Base-by-base conservation (phyloP, 1,140 invertebrate species). In the Batillaria attramentaria region DNA sequence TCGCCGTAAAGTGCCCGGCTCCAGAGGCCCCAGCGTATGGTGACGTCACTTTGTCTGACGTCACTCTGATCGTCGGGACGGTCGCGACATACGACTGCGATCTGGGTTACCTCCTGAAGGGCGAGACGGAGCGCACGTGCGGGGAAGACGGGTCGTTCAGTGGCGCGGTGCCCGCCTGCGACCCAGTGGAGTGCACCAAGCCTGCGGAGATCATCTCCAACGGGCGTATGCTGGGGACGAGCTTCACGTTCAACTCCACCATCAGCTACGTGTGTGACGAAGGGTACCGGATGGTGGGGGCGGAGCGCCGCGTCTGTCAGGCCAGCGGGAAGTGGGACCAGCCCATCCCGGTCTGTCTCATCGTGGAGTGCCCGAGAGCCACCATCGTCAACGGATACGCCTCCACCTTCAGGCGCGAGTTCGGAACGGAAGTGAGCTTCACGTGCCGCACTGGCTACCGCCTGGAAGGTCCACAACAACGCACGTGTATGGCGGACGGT, bases 321-420 rank as follows among this genome's bases (percentile, higher is more conserved):
- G 94, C 95, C 54, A 93, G 94, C 68, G 96, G 95, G 37, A 91
- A 93, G 57, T 99, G 97, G 97, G 94, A 93, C 72, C 95, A 94
- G 8, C 93, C 79, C 75, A 84, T 85, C 57, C 83, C 85, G n/a
- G 42, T 79, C 16, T 89, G 88, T 75, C 57, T 78, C 70, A 65
- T 79, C 35, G 84, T 88, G 13, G 77, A 84, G 37, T 89, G 88
- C 76, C 82, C 84, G 46, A 77, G 46, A 46, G 77, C 66, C 10
- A 78, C 28, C 33, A 24, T 89, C 3, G 16, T 50, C 62, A 78
- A 85, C 80, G 88, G 88, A 31, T 74, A 57, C 72, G 41, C 74
- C 3, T 86, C 85, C 1, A 77, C 72, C n/a, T 86, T 86, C 78
- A 33, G 84, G 39, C 84, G 81, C n/a, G 81, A 77, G 42, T 86